Base-by-base conservation (phyloP, 2,113 vertebrate species). In the Ranitomeya imitator region DNA sequence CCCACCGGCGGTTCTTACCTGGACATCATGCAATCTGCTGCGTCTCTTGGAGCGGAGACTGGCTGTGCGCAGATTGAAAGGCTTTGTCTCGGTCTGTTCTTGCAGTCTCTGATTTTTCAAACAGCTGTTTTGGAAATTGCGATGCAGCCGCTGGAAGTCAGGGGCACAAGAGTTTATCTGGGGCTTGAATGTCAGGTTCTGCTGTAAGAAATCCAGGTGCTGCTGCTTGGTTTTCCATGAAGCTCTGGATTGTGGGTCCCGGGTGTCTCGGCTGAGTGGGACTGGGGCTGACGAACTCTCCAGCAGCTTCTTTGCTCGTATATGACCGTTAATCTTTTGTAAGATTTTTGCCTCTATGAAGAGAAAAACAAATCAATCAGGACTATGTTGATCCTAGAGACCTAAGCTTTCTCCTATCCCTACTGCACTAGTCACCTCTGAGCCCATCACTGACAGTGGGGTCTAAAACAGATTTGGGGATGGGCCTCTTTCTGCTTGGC, bases 31-130 rank as follows among this genome's bases (percentile, higher is more conserved):
- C 26, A 31, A 31, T 31, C 26, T 31, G 26, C 26, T 31, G 26
- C 26, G 26, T 31, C 26, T 31, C 26, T 26, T 31, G 18, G 26
- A 45, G 11, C 7, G 51, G n/a, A 96, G 93, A 85, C 90, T 93
- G 65, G 97, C 94, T 0, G 97, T 99, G 91, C 94, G 95, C 63
- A 99, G 92, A 87, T 91, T 86, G 93, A 99, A 99, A 7, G 97
- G 97, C 83, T 96, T 96, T 94, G 91, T 98, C 86, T 37, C 94
- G 10, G 95, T 98, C 54, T 90, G 88, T 65, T 97, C 96, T 92
- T 91, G 93, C 73, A 86, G 92, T 90, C 95, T 94, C 63, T 91
- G 90, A 91, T 90, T 96, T 71, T 90, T 94, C 90, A 92, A 67
- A 4, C 89, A 92, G 92, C 94, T 93, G 88, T 89, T 96, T 92